Percentiles rank a stretch among this genome's conserved stretches.
Conservation (phyloP, 2,113 vertebrate genomes). For the Daboia siamensis region DNA sequence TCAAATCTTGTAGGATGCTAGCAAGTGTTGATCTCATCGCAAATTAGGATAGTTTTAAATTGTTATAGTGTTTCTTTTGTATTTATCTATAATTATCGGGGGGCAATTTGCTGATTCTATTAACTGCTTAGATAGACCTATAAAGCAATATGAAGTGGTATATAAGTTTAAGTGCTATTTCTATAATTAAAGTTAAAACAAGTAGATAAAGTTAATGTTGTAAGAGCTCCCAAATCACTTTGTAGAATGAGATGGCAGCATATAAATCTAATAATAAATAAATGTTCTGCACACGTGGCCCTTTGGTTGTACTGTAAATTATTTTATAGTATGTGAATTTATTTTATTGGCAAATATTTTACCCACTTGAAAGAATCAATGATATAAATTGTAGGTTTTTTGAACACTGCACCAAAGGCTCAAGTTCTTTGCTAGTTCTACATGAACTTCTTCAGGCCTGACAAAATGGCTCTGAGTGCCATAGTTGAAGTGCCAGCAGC, state of each 20-base stretch:
- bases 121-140: no score
- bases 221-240: neutral
- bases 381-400: neutral
- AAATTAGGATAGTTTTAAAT: neutral
- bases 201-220: neutral
- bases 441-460: neutral
- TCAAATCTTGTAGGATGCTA: no score
- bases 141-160: no score
- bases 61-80: neutral
- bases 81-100: neutral
- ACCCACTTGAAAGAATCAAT: neutral
- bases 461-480: neutral
- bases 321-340: neutral
- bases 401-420: neutral
- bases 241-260: neutral
- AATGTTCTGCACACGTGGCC: neutral
- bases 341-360: neutral
- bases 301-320: neutral
- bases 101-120: no score
- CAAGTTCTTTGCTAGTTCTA: neutral
- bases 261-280: neutral
- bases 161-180: neutral
- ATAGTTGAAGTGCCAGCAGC: neutral
- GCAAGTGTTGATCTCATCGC: no score
- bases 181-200: neutral